phyloP scores from a whole-genome alignment of 1,140 invertebrate genomes.

The Pogonognathellus flavescens region DNA sequence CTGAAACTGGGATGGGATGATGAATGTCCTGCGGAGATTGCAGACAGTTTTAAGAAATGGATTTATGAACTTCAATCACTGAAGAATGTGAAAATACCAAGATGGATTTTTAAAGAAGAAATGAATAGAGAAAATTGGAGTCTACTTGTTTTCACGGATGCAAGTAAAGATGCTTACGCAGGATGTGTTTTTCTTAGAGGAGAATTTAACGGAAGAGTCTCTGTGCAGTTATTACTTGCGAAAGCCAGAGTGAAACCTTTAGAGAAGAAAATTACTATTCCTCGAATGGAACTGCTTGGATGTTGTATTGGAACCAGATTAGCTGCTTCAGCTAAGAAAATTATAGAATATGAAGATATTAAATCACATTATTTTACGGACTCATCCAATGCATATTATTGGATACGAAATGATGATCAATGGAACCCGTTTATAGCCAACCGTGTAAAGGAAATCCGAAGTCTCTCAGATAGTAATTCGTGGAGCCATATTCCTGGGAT shows the following conservation, averaged over 20 bases:
- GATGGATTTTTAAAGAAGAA: background rate
- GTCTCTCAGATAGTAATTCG: constrained; percentile 1
- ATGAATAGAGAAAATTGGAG: background rate
- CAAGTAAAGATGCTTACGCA: background rate
- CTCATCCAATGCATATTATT: constrained; percentile 52
- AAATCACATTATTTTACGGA: constrained; percentile 44
- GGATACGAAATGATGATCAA: constrained; percentile 36
- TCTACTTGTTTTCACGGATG: background rate
- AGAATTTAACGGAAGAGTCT: background rate
- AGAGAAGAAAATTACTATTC: constrained; percentile 44
- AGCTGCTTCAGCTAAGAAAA: constrained; percentile 3
- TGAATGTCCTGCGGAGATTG: background rate
- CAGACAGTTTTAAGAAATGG: background rate
- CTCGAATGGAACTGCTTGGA: constrained; percentile 52
- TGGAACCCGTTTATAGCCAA: constrained; percentile 12
- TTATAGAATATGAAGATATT: background rate
- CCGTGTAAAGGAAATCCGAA: constrained; percentile 61
- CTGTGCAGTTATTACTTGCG: background rate
- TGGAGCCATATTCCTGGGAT: constrained; percentile 59
- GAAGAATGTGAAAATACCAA: background rate
- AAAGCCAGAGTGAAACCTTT: constrained; percentile 56
- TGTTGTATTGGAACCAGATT: constrained; percentile 49
- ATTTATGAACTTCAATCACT: background rate
- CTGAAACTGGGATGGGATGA: background rate
- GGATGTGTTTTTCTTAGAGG: background rate